A percentile compares a stretch with the other conserved stretches of the same genome.
phyloP scores from a whole-genome alignment of 1,140 invertebrate species.

The Globodera ellingtonae region DNA sequence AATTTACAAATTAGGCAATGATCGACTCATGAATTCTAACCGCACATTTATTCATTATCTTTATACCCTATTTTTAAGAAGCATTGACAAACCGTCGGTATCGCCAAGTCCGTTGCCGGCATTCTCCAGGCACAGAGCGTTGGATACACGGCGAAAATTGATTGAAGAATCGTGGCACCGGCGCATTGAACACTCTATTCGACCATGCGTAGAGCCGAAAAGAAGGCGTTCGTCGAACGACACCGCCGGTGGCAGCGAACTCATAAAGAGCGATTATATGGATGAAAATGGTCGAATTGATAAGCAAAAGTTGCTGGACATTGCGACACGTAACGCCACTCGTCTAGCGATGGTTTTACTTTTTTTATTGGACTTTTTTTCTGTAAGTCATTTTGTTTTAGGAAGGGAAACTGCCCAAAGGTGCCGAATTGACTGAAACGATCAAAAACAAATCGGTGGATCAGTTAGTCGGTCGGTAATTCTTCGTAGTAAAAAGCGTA shows the following conservation, averaged over 20 bases:
- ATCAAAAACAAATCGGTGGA: constrained; percentile 37
- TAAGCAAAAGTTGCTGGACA: constrained; percentile 38
- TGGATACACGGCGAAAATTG: constrained; percentile 15
- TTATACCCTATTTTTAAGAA: background rate
- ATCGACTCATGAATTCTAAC: background rate
- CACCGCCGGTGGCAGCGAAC: background rate
- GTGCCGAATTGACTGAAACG: constrained; percentile 35
- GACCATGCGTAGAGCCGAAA: background rate
- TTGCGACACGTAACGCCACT: constrained; percentile 39
- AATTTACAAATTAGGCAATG: background rate
- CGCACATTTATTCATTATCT: background rate
- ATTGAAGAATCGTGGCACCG: constrained; percentile 31
- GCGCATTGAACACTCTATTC: constrained; percentile 26
- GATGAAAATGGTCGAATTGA: constrained; percentile 31
- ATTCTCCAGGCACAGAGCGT: constrained; percentile 12
- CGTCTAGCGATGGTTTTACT: constrained; percentile 33
- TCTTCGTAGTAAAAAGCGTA: background rate
- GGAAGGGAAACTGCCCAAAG: constrained; percentile 40
- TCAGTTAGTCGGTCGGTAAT: constrained; percentile 33
- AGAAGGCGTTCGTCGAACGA: background rate
- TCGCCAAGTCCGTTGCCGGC: constrained; percentile 12
- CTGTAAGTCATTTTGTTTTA: constrained; percentile 12
- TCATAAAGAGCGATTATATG: constrained; percentile 18
- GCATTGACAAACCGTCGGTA: background rate
- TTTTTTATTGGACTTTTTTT: background rate